phyloP scores from a whole-genome alignment of 2,888 invertebrate genomes.

The Scaptomyza parva region DNA sequence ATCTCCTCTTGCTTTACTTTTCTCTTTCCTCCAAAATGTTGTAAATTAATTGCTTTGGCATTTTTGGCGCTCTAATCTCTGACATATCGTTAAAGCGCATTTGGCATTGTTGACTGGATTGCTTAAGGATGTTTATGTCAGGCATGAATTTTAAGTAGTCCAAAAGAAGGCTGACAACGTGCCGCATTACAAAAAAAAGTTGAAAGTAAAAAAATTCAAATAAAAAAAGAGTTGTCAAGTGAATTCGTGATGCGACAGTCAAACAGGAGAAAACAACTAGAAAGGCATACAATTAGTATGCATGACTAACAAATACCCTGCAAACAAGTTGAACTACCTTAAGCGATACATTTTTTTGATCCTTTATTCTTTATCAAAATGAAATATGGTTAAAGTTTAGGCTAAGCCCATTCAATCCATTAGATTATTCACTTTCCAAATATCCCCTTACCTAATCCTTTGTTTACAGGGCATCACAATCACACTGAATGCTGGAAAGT shows the following conservation, averaged over 20 bases:
- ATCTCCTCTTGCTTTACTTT: not conserved
- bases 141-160: conserved; percentile 78
- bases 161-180: conserved; percentile 55
- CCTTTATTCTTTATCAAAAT: too few relatives aligned
- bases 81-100: conserved; percentile 77
- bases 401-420: not conserved
- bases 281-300: rapidly evolving
- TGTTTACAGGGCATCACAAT: conserved; percentile 19
- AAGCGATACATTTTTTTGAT: too few relatives aligned
- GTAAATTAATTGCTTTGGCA: conserved; percentile 67
- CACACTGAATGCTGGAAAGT: conserved; percentile 44
- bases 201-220: conserved; percentile 12
- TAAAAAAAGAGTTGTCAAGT: conserved; percentile 76
- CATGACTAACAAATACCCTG: conserved; percentile 3
- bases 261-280: conserved; percentile 20
- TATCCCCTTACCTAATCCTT: too few relatives aligned
- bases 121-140: conserved; percentile 76
- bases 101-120: conserved; percentile 67
- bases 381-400: not conserved
- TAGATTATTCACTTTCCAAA: not conserved
- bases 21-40: conserved; percentile 22
- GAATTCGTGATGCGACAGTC: conserved; percentile 70
- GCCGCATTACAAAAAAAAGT: conserved; percentile 30
- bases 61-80: conserved; percentile 65
- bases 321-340: too few relatives aligned